Evolutionary conservation across 2,113 vertebrate species (phyloP).

Genomic region (Passer domesticus): DNA sequence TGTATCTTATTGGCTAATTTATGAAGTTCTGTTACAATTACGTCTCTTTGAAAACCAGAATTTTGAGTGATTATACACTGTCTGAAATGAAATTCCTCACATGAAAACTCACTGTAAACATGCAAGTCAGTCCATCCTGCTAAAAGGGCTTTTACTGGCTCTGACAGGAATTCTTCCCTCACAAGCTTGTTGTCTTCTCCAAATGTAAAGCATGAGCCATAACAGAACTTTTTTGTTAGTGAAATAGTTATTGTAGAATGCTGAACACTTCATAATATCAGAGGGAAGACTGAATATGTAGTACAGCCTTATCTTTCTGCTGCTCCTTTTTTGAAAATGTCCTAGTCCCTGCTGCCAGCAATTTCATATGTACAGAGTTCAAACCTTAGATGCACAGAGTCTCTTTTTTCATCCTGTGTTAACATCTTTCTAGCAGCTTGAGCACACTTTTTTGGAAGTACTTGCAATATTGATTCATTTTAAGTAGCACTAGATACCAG

Average conservation of each 20-base stretch:
- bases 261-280: background rate
- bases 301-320: background rate
- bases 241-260: background rate
- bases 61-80: background rate
- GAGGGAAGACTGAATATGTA: background rate
- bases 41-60: background rate
- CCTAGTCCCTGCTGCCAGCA: constrained; percentile 1
- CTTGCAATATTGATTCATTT: constrained; percentile 4
- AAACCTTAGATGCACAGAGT: background rate
- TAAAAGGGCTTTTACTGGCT: background rate
- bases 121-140: background rate
- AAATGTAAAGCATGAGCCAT: background rate
- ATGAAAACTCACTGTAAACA: background rate
- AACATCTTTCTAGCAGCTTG: background rate
- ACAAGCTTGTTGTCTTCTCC: background rate
- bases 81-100: background rate
- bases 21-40: background rate
- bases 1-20: background rate
- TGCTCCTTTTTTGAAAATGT: background rate
- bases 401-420: background rate
- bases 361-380: background rate
- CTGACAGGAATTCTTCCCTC: background rate
- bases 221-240: background rate
- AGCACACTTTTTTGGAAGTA: background rate
- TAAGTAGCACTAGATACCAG: background rate